Base-by-base conservation (phyloP, 2,797 vertebrate genomes). In the Premnoplex brunnescens region DNA sequence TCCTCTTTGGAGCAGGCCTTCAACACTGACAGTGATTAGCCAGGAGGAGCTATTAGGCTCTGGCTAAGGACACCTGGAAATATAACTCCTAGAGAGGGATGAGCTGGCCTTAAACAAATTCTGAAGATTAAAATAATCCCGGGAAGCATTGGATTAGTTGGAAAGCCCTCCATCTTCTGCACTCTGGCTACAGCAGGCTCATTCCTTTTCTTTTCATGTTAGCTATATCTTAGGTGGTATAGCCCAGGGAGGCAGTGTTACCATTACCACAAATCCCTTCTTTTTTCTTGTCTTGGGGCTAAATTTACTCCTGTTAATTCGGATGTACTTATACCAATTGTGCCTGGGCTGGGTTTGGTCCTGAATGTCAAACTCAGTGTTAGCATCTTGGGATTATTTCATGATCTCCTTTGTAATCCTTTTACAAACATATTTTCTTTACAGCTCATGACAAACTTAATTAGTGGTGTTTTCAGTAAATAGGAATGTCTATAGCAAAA, bases 401-500 rank as follows among this genome's bases (percentile, higher is more conserved):
- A 79, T 93, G 79, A 86, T 95, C 89, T 94, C 44, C 59, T 94
- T 96, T 91, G 92, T 96, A 93, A 96, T 94, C 88, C 94, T 86
- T 96, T 88, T 88, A 90, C 85, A 96, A 95, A 96, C 82, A 76
- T 93, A 93, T 95, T 96, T 95, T 96, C 85, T 91, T 96, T 96
- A 82, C 88, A 90, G 91, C 91, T 96, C 85, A 88, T 79, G 88
- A 54, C 82, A 93, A 96, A 86, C 79, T 77, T 94, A 84, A 81
- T 96, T 93, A 96, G 55, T 63, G 63, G 27, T 87, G 74, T 96
- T 96, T 97, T 90, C 74, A 71, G 87, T 93, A 95, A 96, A 90
- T 64, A 95, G 14, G 85, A 94, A 86, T 56, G 63, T 67, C 46
- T 85, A 32, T 60, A 94, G 12, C 63, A 71, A 82, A 95, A 85